Conservation (phyloP, 2,113 vertebrate species). For the Columba janthina region DNA sequence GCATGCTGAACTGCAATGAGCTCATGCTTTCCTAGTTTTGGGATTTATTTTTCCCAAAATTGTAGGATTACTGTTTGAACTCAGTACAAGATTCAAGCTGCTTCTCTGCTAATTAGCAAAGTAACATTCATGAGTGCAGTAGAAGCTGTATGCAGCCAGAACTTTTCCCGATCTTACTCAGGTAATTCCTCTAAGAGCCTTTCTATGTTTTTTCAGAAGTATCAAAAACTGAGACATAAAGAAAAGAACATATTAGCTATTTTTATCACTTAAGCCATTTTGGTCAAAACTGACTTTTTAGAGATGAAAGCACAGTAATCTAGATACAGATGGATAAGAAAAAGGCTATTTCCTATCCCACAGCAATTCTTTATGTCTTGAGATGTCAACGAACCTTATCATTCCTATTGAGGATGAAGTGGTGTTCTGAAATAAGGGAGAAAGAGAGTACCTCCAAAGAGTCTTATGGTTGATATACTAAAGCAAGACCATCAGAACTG, state of each 20-base stretch:
- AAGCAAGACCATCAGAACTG: neutral
- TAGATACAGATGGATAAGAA: conserved; percentile 41
- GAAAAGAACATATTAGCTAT: neutral
- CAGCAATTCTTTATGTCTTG: neutral
- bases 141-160: neutral
- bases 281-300: neutral
- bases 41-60: neutral
- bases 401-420: neutral
- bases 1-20: neutral
- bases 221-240: neutral
- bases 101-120: neutral
- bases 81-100: neutral
- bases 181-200: neutral
- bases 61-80: neutral
- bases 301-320: neutral
- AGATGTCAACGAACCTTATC: conserved; percentile 43
- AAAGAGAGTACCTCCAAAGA: neutral
- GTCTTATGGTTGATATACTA: neutral
- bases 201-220: neutral
- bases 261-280: conserved; percentile 29
- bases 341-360: neutral
- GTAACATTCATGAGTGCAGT: neutral
- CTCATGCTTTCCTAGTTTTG: neutral
- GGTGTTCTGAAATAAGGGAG: neutral
- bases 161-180: neutral